phyloP scores from a whole-genome alignment of 1,140 invertebrate genomes.

The Aradophagus sp. region DNA sequence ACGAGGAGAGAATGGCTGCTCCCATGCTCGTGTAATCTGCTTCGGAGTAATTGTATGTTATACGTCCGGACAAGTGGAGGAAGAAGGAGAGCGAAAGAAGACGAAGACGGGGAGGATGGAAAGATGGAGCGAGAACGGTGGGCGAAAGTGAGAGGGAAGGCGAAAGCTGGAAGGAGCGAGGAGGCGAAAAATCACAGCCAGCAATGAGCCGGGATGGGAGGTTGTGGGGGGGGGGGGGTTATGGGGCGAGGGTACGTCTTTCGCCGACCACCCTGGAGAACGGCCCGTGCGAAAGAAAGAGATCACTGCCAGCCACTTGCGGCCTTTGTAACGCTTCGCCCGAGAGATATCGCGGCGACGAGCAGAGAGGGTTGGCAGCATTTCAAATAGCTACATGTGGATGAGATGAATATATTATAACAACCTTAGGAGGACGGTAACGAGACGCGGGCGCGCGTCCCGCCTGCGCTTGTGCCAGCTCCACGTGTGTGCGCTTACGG shows the following conservation, averaged over 20 bases:
- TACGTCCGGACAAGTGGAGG: constrained; percentile 21
- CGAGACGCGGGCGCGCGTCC: constrained; percentile 27
- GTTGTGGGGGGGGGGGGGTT: constrained; percentile 15
- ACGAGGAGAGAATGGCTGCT: constrained; percentile 64
- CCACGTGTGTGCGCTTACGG: constrained; percentile 6
- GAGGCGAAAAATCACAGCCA: constrained; percentile 70
- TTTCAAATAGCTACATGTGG: constrained; percentile 56
- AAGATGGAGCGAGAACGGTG: neutral
- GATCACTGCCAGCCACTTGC: constrained; percentile 53
- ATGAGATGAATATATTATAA: constrained; percentile 59
- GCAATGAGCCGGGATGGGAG: constrained; percentile 37
- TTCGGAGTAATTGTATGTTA: constrained; percentile 72
- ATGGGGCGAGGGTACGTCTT: constrained; percentile 24
- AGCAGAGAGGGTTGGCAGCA: constrained; percentile 53
- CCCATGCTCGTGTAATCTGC: constrained; percentile 71
- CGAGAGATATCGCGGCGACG: constrained; percentile 46
- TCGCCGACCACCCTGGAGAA: constrained; percentile 55
- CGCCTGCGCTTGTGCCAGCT: neutral
- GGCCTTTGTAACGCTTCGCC: constrained; percentile 48
- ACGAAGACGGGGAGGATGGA: neutral
- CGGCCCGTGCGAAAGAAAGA: constrained; percentile 54
- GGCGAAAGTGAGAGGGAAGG: constrained; percentile 1
- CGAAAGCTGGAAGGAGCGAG: constrained; percentile 15
- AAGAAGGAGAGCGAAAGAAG: constrained; percentile 4
- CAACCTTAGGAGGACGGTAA: constrained; percentile 42